Conservation (phyloP, 2,797 vertebrate species). For the Hippopotamyrus pictus region DNA sequence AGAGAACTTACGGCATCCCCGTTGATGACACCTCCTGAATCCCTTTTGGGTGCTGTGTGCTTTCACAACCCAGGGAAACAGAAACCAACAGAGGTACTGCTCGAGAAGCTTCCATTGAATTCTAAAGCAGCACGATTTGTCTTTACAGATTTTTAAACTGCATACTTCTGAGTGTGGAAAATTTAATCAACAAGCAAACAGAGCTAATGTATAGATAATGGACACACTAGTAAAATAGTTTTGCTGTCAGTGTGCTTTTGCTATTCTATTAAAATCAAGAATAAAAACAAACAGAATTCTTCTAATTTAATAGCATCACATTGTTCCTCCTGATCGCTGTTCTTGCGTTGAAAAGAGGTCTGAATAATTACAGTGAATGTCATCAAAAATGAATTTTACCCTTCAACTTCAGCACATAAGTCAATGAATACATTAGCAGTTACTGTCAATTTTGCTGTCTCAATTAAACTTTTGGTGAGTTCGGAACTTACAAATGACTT, state of each 20-base stretch:
- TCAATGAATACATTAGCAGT: background rate
- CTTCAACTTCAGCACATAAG: background rate
- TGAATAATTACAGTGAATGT: background rate
- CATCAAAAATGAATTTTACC: background rate
- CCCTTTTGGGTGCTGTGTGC: background rate
- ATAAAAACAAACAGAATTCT: background rate
- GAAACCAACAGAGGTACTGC: background rate
- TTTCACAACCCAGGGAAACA: background rate
- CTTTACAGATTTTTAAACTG: background rate
- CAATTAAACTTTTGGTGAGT: background rate
- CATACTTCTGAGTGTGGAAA: background rate
- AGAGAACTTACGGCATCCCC: background rate
- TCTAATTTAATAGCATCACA: background rate
- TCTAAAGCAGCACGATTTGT: background rate
- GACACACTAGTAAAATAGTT: background rate
- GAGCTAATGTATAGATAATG: background rate
- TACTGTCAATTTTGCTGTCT: background rate
- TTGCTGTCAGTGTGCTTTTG: background rate
- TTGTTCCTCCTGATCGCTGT: background rate
- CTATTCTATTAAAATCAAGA: background rate
- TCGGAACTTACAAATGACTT: background rate
- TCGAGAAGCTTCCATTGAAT: background rate
- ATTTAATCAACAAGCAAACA: background rate
- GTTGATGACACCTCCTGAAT: background rate
- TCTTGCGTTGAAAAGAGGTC: background rate